phyloP scores from a whole-genome alignment of 2,888 invertebrate species.

The Eristalinus sepulchralis region DNA sequence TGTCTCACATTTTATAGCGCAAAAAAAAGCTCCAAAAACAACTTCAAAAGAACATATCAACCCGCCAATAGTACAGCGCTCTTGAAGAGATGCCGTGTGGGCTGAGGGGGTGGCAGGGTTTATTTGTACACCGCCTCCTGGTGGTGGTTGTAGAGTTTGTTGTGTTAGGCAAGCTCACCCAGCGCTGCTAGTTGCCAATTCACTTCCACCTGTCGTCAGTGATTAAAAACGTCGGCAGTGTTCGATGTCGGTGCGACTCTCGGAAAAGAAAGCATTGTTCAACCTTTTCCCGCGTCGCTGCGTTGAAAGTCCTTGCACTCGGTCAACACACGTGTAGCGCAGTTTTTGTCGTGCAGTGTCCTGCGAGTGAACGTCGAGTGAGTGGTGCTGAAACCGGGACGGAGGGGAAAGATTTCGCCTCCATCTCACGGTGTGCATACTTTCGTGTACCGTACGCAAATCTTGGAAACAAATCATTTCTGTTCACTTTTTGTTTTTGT shows the following conservation, averaged over 20 bases:
- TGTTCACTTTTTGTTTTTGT: too few relatives aligned
- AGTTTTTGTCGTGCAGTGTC: background rate
- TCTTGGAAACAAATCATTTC: constrained; percentile 11
- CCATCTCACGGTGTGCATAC: constrained; percentile 17
- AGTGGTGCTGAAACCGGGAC: constrained; percentile 22
- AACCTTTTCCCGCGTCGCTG: background rate
- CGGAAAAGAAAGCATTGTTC: constrained; percentile 18
- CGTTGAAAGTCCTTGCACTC: background rate
- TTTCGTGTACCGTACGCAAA: too few relatives aligned
- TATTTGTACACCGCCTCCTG: constrained; percentile 13
- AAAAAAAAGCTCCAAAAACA: constrained; percentile 52
- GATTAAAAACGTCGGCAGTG: constrained; percentile 64
- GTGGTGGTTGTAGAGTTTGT: constrained; percentile 41
- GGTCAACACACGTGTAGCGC: background rate
- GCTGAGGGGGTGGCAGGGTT: constrained; percentile 44
- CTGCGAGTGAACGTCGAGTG: background rate
- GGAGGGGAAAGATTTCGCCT: constrained; percentile 29
- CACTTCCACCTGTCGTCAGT: constrained; percentile 69
- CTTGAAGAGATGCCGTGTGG: constrained; percentile 45
- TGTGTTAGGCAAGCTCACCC: constrained; percentile 32
- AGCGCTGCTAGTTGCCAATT: constrained; percentile 46
- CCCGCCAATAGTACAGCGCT: constrained; percentile 9
- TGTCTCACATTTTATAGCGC: constrained; percentile 7
- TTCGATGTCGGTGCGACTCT: constrained; percentile 49
- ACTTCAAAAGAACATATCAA: constrained; percentile 59